phyloP scores from a whole-genome alignment of 2,888 invertebrate species.

The Crepidodera aurea region DNA sequence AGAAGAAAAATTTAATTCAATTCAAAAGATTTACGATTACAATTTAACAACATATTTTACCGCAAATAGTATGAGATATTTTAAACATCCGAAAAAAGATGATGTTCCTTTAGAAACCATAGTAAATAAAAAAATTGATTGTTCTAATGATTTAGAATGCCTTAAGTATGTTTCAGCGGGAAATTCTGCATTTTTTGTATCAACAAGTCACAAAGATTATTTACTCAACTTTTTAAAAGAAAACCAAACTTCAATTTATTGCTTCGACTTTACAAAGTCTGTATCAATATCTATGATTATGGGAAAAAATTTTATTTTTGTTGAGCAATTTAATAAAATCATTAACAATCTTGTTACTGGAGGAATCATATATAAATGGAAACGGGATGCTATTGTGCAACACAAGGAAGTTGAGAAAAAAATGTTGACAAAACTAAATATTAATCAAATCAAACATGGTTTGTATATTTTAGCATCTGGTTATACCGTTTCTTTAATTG shows the following conservation, averaged over 20 bases:
- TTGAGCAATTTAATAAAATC: neutral
- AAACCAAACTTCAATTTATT: neutral
- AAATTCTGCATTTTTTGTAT: neutral
- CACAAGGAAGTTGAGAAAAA: neutral
- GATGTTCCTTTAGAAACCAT: neutral
- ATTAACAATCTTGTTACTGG: neutral
- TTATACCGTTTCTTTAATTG: neutral
- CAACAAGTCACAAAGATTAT: neutral
- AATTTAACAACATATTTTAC: neutral
- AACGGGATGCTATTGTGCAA: neutral
- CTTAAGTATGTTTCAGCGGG: neutral
- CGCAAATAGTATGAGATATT: neutral
- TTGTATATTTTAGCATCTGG: neutral
- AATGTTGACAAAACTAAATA: neutral
- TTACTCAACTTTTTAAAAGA: neutral
- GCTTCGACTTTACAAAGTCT: neutral
- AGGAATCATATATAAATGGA: neutral
- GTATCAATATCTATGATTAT: neutral
- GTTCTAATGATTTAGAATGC: neutral
- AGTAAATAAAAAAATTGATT: neutral
- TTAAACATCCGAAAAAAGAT: neutral
- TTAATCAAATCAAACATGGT: neutral
- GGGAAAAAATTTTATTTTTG: neutral
- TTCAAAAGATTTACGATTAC: neutral
- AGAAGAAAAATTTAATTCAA: neutral